Conservation (phyloP, 2,797 vertebrate species). For the Ceryle rudis region DNA sequence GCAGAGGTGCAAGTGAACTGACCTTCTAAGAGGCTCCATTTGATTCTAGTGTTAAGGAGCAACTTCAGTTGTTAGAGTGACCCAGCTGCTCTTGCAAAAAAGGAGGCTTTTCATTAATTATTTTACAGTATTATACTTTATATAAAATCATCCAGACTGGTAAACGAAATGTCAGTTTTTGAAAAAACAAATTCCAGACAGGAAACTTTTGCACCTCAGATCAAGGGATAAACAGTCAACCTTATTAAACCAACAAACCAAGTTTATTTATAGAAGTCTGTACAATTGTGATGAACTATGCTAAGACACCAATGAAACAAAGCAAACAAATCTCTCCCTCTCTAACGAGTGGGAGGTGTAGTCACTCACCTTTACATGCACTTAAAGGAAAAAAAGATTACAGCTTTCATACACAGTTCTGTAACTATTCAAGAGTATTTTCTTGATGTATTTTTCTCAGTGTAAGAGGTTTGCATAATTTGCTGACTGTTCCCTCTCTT, state of each 20-base stretch:
- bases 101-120: neutral
- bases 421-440: slow-evolving; percentile 65
- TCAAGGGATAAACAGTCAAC: slow-evolving; percentile 69
- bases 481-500: neutral
- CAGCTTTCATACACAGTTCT: slow-evolving; percentile 75
- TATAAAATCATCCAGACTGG: neutral
- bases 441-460: slow-evolving; percentile 53
- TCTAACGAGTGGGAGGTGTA: slow-evolving; percentile 53
- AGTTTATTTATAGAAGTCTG: slow-evolving; percentile 84
- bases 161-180: neutral
- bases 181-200: neutral
- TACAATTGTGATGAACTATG: slow-evolving; percentile 80
- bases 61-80: neutral
- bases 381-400: slow-evolving; percentile 75
- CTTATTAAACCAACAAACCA: slow-evolving; percentile 80
- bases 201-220: slow-evolving; percentile 22
- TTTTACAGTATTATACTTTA: neutral
- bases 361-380: slow-evolving; percentile 78
- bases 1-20: neutral
- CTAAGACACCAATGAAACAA: slow-evolving; percentile 77
- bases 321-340: slow-evolving; percentile 74
- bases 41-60: neutral
- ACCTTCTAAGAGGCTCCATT: neutral
- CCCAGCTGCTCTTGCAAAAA: neutral
- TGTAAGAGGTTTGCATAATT: slow-evolving; percentile 34